Base-by-base conservation (phyloP, 2,113 vertebrate species). In the Vidua macroura region DNA sequence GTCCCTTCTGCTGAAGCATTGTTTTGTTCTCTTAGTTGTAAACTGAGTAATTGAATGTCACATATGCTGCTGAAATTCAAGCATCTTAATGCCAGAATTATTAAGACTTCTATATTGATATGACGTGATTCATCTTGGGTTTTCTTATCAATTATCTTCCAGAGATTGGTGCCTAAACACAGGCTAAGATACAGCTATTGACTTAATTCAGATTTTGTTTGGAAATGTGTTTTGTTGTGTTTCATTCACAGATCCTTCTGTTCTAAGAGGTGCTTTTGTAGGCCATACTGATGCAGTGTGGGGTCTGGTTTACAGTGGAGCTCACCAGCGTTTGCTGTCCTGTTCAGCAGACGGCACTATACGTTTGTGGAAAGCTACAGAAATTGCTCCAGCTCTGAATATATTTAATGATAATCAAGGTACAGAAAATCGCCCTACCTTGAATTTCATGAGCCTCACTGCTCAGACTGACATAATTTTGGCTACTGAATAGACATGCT, bases 321-420 rank as follows among this genome's bases (percentile, higher is more conserved):
- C 97, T 24, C 99, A 99, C 96, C 99, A 99, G 91, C 98, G 99
- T 64, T 97, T 99, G 96, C 97, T 99, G 63, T 99, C 99, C 73
- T 99, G 99, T 92, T 99, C 99, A n/a, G 99, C 98, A 37, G 99
- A 99, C 74, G 99, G 99, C 88, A 99, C 99, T 15, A 98, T 99
- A 76, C 98, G 99, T 62, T 96, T 99, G 12, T 99, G 99, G 99
- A 98, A 98, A 37, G 98, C 99, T 81, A 97, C 98, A 51, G 98
- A 98, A 97, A 96, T 97, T 30, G 97, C 98, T 64, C 99, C 99
- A 11, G 98, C 99, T 86, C 98, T 99, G 9, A 98, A 97, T 52
- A 90, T 99, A 53, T 99, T 99, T 98, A 99, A 98, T 72, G 98
- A 99, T 96, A 98, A 99, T 97, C 98, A 98, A 98, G 99, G 99